Percentiles rank a stretch among this genome's conserved stretches.
phyloP scores from a whole-genome alignment of 2,888 invertebrate species.

The Erpobdella octoculata region DNA sequence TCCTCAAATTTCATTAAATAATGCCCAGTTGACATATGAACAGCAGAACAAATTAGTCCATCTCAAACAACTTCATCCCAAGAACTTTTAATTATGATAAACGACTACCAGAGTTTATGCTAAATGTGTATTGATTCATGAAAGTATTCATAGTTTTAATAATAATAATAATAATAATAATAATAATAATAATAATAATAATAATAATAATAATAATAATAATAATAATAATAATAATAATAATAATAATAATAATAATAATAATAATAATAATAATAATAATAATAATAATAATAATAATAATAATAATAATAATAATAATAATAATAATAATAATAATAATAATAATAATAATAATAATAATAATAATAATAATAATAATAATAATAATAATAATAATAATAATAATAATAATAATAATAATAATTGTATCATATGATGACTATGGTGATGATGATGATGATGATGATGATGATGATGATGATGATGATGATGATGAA shows the following conservation, averaged over 20 bases:
- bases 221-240: background rate
- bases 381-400: background rate
- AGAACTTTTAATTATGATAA: too few relatives aligned
- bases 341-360: background rate
- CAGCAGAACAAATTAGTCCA: too few relatives aligned
- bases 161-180: background rate
- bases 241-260: background rate
- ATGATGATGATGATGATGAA: background rate
- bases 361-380: background rate
- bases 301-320: constrained; percentile 2
- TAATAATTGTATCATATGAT: background rate
- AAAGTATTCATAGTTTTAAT: background rate
- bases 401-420: background rate
- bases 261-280: background rate
- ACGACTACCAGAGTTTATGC: too few relatives aligned
- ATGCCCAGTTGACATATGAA: too few relatives aligned
- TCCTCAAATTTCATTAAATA: too few relatives aligned
- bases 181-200: background rate
- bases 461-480: constrained; percentile 8
- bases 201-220: background rate
- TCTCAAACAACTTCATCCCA: too few relatives aligned
- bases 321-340: background rate
- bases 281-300: background rate
- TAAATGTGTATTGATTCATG: too few relatives aligned
- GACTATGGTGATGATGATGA: constrained; percentile 2